Percentiles rank a stretch among this genome's conserved stretches.
Evolutionary conservation across 2,113 vertebrate species (phyloP).

Genomic region (Pterocles orientalis): DNA sequence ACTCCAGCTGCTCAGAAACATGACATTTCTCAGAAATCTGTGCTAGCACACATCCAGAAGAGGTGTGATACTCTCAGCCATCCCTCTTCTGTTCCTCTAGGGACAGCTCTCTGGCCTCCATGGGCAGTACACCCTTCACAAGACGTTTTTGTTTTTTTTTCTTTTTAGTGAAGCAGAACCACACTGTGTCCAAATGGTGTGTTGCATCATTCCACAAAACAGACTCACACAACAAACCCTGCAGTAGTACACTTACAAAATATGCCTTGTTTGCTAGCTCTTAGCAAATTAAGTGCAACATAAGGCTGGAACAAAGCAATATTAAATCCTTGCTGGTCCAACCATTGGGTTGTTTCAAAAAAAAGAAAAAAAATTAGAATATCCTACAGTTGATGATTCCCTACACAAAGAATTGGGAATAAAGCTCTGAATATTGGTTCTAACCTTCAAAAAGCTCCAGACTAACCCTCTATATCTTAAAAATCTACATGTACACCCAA

Average conservation of each 20-base stretch:
- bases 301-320: neutral
- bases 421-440: neutral
- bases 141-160: neutral
- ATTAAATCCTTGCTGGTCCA: neutral
- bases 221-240: neutral
- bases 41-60: neutral
- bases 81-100: neutral
- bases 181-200: neutral
- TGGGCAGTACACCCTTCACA: neutral
- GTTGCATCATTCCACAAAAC: neutral
- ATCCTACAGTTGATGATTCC: neutral
- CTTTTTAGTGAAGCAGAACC: neutral
- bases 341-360: neutral
- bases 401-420: neutral
- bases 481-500: fast-evolving
- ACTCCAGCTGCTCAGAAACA: neutral
- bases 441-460: neutral
- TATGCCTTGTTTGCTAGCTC: neutral
- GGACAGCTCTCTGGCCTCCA: neutral
- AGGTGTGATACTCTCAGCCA: neutral
- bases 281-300: fast-evolving
- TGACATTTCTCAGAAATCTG: neutral
- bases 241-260: neutral
- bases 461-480: neutral
- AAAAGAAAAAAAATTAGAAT: neutral